phyloP scores from a whole-genome alignment of 2,797 vertebrate species.

The Fratercula arctica region DNA sequence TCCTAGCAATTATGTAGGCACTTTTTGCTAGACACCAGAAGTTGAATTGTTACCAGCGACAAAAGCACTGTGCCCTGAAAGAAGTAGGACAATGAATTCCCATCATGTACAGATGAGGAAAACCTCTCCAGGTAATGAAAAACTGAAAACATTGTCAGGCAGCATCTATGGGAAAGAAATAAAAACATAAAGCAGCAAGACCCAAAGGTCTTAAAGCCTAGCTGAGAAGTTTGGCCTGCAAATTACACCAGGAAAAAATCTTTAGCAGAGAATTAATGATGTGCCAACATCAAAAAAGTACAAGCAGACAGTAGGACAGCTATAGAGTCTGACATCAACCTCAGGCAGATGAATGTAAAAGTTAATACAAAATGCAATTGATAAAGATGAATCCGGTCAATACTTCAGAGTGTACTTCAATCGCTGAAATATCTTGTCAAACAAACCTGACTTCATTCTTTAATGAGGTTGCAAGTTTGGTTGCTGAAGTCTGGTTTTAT shows the following conservation, averaged over 20 bases:
- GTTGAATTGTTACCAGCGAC: not conserved
- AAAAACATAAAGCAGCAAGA: not conserved
- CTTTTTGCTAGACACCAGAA: not conserved
- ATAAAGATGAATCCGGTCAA: not conserved
- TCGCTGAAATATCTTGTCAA: not conserved
- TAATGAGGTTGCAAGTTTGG: not conserved
- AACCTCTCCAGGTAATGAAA: not conserved
- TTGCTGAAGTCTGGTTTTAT: not conserved
- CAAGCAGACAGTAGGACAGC: not conserved
- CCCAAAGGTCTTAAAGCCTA: not conserved
- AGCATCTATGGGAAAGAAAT: not conserved
- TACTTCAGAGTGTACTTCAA: not conserved
- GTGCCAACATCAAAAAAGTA: not conserved
- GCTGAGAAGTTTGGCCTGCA: not conserved
- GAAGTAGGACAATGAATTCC: not conserved
- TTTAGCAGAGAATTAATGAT: not conserved
- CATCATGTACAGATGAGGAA: not conserved
- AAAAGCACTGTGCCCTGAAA: not conserved
- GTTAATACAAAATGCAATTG: not conserved
- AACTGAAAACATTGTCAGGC: not conserved
- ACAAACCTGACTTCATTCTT: not conserved
- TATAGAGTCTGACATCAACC: not conserved
- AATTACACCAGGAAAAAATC: not conserved
- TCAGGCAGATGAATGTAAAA: not conserved
- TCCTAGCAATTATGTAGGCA: not conserved